Conservation (phyloP, 2,113 vertebrate genomes). For the Calyptomena viridis region DNA sequence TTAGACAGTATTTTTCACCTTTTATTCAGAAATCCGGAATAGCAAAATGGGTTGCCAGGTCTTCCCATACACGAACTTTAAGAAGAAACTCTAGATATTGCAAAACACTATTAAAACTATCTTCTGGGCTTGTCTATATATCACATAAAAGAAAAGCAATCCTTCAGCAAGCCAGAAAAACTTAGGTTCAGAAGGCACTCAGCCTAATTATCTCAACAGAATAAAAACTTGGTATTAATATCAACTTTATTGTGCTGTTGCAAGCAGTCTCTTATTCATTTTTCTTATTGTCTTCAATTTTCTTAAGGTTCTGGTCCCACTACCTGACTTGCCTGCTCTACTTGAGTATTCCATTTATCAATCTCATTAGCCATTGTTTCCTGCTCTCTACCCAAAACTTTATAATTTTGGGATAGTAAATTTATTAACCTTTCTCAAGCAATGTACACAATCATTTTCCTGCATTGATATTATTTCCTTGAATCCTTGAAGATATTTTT, state of each 20-base stretch:
- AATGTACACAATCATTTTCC: not conserved
- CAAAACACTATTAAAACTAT: not conserved
- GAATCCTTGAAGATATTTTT: not conserved
- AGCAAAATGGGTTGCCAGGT: not conserved
- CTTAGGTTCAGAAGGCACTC: not conserved
- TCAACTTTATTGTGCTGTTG: not conserved
- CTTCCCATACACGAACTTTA: not conserved
- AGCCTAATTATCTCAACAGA: not conserved
- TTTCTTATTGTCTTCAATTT: not conserved
- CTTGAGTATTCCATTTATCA: not conserved
- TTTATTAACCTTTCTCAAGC: not conserved
- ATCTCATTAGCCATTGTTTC: not conserved
- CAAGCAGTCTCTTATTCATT: not conserved
- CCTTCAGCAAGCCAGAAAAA: not conserved
- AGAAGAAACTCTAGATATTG: not conserved
- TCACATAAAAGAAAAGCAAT: not conserved
- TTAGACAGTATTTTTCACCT: not conserved
- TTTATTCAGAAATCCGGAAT: not conserved
- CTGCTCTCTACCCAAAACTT: not conserved
- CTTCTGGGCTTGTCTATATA: not conserved
- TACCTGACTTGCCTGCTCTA: not conserved
- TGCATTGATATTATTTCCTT: conserved; percentile 4
- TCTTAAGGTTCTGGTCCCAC: not conserved
- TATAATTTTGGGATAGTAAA: not conserved
- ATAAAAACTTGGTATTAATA: not conserved